These are phyloP conservation scores for Phortica variegata DNA, from an alignment of 1,140 invertebrate genomes.

Conservation along the genomic window DNA sequence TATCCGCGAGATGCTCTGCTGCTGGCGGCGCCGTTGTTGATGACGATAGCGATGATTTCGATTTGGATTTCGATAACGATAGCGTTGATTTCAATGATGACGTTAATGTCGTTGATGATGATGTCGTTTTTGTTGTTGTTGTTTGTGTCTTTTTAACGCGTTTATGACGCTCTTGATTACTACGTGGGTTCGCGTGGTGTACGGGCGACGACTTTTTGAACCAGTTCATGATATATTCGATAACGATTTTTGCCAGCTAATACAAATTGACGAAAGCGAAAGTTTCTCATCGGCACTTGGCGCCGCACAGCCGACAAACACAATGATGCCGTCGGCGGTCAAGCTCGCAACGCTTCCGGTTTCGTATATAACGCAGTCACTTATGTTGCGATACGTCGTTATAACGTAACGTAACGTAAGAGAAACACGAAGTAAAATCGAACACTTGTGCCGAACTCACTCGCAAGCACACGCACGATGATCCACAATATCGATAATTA, in stretches of 20 bases:
- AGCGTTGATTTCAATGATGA: too few species aligned
- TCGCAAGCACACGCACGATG: too few species aligned
- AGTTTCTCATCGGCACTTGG: conserved; percentile 64
- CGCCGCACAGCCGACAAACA: conserved; percentile 16
- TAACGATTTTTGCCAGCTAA: conserved; percentile 64
- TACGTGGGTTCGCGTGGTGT: conserved; percentile 58
- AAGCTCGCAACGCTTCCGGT: too few species aligned
- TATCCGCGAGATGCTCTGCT: conserved; percentile 9
- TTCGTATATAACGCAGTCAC: too few species aligned
- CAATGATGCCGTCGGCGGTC: conserved; percentile 3
- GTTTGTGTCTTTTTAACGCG: conserved; percentile 15
- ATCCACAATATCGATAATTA: too few species aligned
- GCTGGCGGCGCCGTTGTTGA: background rate
- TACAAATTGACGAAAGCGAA: conserved; percentile 63
- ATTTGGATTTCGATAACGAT: too few species aligned
- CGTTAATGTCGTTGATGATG: background rate
- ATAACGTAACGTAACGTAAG: too few species aligned
- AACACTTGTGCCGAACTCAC: too few species aligned
- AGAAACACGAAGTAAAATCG: too few species aligned
- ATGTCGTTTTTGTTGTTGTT: background rate
- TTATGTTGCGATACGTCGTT: too few species aligned
- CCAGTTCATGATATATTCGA: conserved; percentile 63
- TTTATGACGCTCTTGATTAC: conserved; percentile 15
- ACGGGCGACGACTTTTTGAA: conserved; percentile 64
- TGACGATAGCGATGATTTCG: too few species aligned